Evolutionary conservation across 2,113 vertebrate species (phyloP).

Genomic region (Nesoenas mayeri): DNA sequence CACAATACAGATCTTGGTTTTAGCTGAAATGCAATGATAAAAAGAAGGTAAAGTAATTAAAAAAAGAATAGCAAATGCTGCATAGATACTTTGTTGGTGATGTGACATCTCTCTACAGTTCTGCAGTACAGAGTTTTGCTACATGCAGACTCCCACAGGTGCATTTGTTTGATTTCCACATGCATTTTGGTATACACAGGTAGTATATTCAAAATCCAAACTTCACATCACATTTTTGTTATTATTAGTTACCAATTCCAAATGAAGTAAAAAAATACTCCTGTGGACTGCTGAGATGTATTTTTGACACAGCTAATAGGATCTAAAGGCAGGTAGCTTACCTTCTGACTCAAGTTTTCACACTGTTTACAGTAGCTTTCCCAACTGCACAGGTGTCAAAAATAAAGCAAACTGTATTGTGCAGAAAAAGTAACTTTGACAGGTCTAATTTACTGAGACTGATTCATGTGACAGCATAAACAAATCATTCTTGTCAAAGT

Average conservation of each 20-base stretch:
- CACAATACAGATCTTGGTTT: background rate
- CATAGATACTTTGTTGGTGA: background rate
- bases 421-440: slow-evolving; percentile 69
- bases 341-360: slow-evolving; percentile 25
- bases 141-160: background rate
- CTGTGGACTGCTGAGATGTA: background rate
- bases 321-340: background rate
- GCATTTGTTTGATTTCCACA: background rate
- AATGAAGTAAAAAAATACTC: background rate
- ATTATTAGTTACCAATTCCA: background rate
- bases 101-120: background rate
- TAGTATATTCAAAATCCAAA: background rate
- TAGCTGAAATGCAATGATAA: background rate
- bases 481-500: slow-evolving; percentile 74
- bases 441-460: slow-evolving; percentile 70
- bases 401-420: slow-evolving; percentile 60
- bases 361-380: slow-evolving; percentile 47
- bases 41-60: background rate
- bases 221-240: background rate
- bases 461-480: slow-evolving; percentile 70
- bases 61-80: background rate
- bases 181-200: background rate
- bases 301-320: background rate
- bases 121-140: background rate
- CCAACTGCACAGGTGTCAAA: slow-evolving; percentile 59